Evolutionary conservation across 2,113 vertebrate genomes (phyloP).

Genomic region (Chloropsis hardwickii): DNA sequence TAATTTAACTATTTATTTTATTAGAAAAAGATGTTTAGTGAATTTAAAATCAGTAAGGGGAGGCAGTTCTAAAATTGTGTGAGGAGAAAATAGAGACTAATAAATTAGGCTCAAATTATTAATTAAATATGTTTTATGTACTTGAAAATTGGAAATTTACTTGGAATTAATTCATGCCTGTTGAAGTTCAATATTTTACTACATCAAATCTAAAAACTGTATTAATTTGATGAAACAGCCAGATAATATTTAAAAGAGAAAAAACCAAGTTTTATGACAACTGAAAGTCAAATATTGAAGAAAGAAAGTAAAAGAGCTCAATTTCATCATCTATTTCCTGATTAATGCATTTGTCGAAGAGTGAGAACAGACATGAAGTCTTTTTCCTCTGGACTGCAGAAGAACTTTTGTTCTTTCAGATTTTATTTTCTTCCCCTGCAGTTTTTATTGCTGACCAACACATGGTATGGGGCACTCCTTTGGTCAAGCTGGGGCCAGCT

Average conservation of each 20-base stretch:
- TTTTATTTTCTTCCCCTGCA: not conserved
- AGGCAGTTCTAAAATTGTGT: not conserved
- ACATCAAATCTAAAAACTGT: not conserved
- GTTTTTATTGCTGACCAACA: not conserved
- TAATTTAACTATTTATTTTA: not conserved
- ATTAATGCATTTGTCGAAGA: not conserved
- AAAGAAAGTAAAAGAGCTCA: not conserved
- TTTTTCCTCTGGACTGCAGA: not conserved
- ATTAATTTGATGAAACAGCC: not conserved
- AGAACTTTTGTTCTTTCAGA: not conserved
- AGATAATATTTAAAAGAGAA: not conserved
- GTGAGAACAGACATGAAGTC: not conserved
- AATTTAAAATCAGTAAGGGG: not conserved
- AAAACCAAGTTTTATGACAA: not conserved
- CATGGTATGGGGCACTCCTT: not conserved
- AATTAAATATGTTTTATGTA: not conserved
- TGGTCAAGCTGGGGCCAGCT: not conserved
- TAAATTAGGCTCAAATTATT: not conserved
- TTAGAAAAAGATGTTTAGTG: not conserved
- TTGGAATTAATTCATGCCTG: not conserved
- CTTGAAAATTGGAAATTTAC: not conserved
- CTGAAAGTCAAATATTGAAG: not conserved
- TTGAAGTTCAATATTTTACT: not conserved
- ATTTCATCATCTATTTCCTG: not conserved
- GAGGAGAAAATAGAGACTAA: not conserved